Percentiles rank a stretch among this genome's conserved stretches.
Conservation (phyloP, 2,113 vertebrate species). For the Halichoeres trimaculatus region DNA sequence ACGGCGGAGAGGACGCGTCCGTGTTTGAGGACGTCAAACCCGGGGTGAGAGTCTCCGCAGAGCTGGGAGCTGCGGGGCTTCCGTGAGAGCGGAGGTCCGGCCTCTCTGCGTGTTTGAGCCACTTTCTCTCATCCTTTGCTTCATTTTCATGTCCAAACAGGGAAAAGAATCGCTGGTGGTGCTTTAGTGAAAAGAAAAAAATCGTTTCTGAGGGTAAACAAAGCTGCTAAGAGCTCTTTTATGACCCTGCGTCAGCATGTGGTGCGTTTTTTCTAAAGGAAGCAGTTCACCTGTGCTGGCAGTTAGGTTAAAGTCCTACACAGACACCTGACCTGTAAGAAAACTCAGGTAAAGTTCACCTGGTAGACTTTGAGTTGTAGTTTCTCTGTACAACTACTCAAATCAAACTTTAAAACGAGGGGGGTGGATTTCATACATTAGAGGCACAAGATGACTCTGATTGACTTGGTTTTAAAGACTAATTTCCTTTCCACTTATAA, state of each 20-base stretch:
- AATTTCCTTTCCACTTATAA: too few species aligned
- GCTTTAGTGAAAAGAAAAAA: not conserved
- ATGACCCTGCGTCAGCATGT: not conserved
- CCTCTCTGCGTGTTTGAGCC: not conserved
- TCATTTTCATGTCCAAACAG: not conserved
- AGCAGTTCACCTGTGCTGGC: slow-evolving; percentile 43
- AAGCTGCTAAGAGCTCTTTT: too few species aligned
- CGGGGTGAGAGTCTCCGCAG: slow-evolving; percentile 64
- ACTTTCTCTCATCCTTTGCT: not conserved
- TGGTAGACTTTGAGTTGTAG: not conserved
- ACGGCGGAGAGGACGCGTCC: slow-evolving; percentile 83
- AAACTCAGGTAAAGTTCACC: slow-evolving; percentile 8
- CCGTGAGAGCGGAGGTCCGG: slow-evolving; percentile 6
- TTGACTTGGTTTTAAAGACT: too few species aligned
- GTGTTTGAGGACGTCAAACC: slow-evolving; percentile 93
- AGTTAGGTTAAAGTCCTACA: slow-evolving; percentile 54
- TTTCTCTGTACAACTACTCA: not conserved
- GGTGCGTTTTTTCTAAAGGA: not conserved
- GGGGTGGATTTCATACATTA: too few species aligned
- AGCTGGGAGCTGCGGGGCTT: not conserved
- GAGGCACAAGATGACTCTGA: too few species aligned
- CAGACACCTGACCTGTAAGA: slow-evolving; percentile 41
- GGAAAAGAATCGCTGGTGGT: not conserved
- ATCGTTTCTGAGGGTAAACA: not conserved
- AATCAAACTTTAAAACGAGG: not conserved